Base-by-base conservation (phyloP, 1,140 invertebrate genomes). In the Eciton burchellii region DNA sequence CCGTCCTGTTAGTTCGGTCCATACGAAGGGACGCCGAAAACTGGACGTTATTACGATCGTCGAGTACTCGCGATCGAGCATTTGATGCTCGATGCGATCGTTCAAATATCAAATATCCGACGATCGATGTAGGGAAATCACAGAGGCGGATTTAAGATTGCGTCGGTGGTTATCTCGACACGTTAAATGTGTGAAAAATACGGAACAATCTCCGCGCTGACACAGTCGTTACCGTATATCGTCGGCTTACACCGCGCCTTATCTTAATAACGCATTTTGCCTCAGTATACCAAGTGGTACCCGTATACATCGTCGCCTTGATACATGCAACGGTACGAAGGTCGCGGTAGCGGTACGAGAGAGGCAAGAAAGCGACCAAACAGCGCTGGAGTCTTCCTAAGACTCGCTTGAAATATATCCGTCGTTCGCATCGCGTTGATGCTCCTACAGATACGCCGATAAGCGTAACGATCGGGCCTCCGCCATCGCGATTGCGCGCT, bases 231-330 rank as follows among this genome's bases (percentile, higher is more conserved):
- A 57, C 41, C 12, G 29, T 66, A 77, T 66, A 77, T 66, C 21
- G 47, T 43, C 29, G 47, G n/a, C 14, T 35, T 35, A 62, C 29
- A 66, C 26, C 19, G 19, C 6, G 45, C 52, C 73, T 81, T 72
- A 59, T 81, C 54, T 81, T 81, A 81, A 81, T 72, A 81, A 81
- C 41, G 52, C 9, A 72, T 81, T 72, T 81, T 81, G 45, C 52
- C 41, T 57, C 52, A 16, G 41, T 45, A 57, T 45, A 56, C 52
- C 35, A 45, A 29, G 8, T 56, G 49, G 60, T 43, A 43, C 49
- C 26, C 19, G 26, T 66, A 8, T 54, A 47, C 65, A 76, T 47
- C 21, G 47, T 49, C 62, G 62, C 47, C 35, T 70, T 71, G 65
- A 59, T 68, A 57, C 71, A 84, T 49, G 35, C 16, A 72, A 82